Evolutionary conservation across 2,113 vertebrate genomes (phyloP), one percentile per base, ranked within the genome.

Genomic region (Hipposideros armiger): DNA sequence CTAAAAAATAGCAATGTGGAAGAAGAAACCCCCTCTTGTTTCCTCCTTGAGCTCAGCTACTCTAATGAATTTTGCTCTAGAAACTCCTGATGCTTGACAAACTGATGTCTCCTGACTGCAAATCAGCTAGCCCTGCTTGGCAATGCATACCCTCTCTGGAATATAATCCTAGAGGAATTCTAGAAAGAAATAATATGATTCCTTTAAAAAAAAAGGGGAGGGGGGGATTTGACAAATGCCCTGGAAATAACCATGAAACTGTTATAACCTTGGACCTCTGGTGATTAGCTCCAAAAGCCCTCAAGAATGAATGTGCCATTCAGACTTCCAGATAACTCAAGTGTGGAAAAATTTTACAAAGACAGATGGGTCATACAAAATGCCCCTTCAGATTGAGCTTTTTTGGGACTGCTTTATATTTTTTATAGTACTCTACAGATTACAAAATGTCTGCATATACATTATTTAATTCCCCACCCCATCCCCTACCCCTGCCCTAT

Each of bases 271-370:
- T 82, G 45, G 26, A 69, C 36, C 36, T 96, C 45, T 85, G 54
- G 42, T 87, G 50, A 64, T 95, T 94, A 93, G 40, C 52, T 95
- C 52, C 47, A 9, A 91, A 92, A 94, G 22, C 26, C 32, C 81
- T 74, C 28, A 78, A 85, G 66, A 94, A 85, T 78, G 50, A 87
- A 66, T 84, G 52, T 58, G 47, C 30, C 50, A n/a, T 64, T 84
- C 42, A 56, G 47, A 28, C 32, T 83, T 87, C 45, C 7, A 32
- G 42, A 74, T 60, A 74, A 95, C 40, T 80, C 19, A 52, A 83
- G 32, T 82, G 30, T 69, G 58, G 87, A 87, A 85, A 45, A 83
- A 36, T 69, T 93, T 47, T 70, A 64, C 47, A 87, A 76, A 77
- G 62, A 92, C 14, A 87, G 11, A 85, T 78, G 30, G 54, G 50